Percentiles rank a stretch among this genome's conserved stretches.
Evolutionary conservation across 2,888 invertebrate species (phyloP).

Genomic region (Netelia inedita): DNA sequence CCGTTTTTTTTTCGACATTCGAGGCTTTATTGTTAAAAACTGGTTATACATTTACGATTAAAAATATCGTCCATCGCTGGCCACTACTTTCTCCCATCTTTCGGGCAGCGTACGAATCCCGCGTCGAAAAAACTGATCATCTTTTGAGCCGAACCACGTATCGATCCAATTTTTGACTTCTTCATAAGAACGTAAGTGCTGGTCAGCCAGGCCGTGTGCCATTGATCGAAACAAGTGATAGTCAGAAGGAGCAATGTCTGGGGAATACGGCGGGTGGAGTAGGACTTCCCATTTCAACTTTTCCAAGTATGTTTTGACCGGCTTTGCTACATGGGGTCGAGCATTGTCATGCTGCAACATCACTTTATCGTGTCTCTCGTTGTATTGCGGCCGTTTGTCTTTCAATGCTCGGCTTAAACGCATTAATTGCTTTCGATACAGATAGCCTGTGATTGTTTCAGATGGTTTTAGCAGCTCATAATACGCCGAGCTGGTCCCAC

Average conservation of each 20-base stretch:
- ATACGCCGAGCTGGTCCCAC: no score
- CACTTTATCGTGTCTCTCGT: slow-evolving; percentile 63
- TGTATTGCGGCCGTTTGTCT: slow-evolving; percentile 61
- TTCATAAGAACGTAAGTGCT: slow-evolving; percentile 65
- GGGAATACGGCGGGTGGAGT: slow-evolving; percentile 63
- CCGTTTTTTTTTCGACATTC: no score
- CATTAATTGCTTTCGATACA: slow-evolving; percentile 69
- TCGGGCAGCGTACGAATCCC: slow-evolving; percentile 58
- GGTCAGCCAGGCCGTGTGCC: slow-evolving; percentile 54
- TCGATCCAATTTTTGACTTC: slow-evolving; percentile 66
- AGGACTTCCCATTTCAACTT: slow-evolving; percentile 72
- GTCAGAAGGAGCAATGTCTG: slow-evolving; percentile 60
- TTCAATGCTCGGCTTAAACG: slow-evolving; percentile 63
- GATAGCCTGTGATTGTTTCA: slow-evolving; percentile 41
- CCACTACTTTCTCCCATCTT: slow-evolving; percentile 58
- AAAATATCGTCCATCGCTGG: slow-evolving; percentile 52
- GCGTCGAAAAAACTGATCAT: slow-evolving; percentile 57
- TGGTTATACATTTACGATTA: slow-evolving; percentile 16
- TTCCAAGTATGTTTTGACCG: slow-evolving; percentile 70
- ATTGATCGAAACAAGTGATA: slow-evolving; percentile 37
- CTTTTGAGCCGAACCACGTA: slow-evolving; percentile 66
- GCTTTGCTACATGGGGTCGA: slow-evolving; percentile 69
- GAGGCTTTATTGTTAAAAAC: slow-evolving; percentile 32
- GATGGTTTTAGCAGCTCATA: not conserved
- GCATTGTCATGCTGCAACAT: slow-evolving; percentile 66